Base-by-base conservation (phyloP, 1,140 invertebrate genomes). In the Diorhabda sublineata region DNA sequence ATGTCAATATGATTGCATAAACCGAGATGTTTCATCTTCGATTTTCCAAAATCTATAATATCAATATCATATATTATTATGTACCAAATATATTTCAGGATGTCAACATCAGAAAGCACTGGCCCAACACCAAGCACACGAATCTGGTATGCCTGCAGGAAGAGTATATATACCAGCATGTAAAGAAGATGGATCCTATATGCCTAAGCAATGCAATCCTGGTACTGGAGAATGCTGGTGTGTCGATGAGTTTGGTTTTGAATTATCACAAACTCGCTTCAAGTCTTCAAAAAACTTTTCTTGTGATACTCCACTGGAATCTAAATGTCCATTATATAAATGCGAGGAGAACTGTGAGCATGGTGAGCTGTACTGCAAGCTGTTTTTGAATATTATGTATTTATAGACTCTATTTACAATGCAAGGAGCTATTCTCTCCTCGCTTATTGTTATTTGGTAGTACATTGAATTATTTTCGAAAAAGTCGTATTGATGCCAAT, bases 151-250 rank as follows among this genome's bases (percentile, higher is more conserved):
- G 59, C 90, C 91, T 0, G 89, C 88, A 0, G 83, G 87, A 4
- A 85, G 90, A 71, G 88, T 88, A 45, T 94, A 92, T 75, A 88
- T 94, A 45, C 94, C 94, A 0, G 85, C 88, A 45, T 97, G 95
- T 80, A 87, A 89, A 67, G 80, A 83, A 1, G 88, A 91, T 61
- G 94, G 94, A 4, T 86, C 86, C 26, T 97, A 91, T 81, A 86
- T 90, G 64, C 80, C 85, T 3, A 88, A 93, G 4, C 95, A 97
- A 75, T 97, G 95, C 78, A 87, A 92, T 76, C 85, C 86, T 0
- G 85, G 87, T 4, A 87, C 87, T 45, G 89, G 88, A 5, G 85
- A 90, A 72, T 97, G 95, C 78, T 96, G 94, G 94, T 97, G 95
- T 81, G 93, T 96, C 0, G 93, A 96, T 74, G 83, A 87, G 47